Evolutionary conservation across 2,113 vertebrate genomes (phyloP).

Genomic region (Gymnobelideus leadbeateri): DNA sequence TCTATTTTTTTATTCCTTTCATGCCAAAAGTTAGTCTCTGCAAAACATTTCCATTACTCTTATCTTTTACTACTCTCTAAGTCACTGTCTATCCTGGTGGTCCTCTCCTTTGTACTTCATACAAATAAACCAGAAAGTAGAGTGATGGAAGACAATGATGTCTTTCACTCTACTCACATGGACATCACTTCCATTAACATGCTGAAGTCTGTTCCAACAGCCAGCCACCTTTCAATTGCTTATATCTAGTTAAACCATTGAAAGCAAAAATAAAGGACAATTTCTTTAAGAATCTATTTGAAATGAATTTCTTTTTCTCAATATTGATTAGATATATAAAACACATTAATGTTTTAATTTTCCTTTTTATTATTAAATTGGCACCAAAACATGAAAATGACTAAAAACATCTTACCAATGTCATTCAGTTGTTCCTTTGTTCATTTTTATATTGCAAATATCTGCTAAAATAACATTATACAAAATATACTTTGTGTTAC

Average conservation of each 20-base stretch:
- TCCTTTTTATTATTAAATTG: background rate
- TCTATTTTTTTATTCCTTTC: background rate
- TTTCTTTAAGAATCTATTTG: background rate
- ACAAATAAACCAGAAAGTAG: background rate
- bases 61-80: background rate
- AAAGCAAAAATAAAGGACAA: background rate
- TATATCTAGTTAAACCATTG: background rate
- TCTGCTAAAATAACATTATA: background rate
- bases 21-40: background rate
- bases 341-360: background rate
- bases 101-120: background rate
- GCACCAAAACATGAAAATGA: background rate
- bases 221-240: background rate
- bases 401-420: background rate
- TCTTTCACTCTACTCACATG: background rate
- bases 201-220: background rate
- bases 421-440: background rate
- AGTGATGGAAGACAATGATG: background rate
- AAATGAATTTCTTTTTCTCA: background rate
- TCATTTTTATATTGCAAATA: conserved; percentile 39
- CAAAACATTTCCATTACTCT: background rate
- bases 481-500: background rate
- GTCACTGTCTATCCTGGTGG: background rate
- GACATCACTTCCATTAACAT: background rate
- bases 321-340: background rate